Base-by-base conservation (phyloP, 2,888 invertebrate species). In the Eudasyphora cyanicolor region DNA sequence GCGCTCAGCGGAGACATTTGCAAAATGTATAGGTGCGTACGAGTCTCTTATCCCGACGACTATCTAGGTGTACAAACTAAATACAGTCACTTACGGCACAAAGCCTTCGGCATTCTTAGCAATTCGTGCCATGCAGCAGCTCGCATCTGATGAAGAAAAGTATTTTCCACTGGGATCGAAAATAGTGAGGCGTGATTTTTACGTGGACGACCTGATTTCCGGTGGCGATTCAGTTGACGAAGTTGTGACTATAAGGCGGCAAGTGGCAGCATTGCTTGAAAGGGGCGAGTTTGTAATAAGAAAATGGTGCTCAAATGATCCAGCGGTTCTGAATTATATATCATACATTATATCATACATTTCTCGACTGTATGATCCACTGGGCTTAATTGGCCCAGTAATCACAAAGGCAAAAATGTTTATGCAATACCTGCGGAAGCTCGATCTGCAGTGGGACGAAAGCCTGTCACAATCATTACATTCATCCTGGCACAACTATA, bases 21-120 rank as follows among this genome's bases (percentile, higher is more conserved):
- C 42, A 85, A 82, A 79, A 85, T 84, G 82, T 85, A 77, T 38
- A 60, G 79, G 21, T 75, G 76, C 35, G 76, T 85, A 32, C 71
- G 64, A n/a, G 64, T 85, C 4, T 76, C 64, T 14, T 24, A 77
- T 21, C 70, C 77, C 24, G 82, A 85, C 8, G 69, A 84, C 21
- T 79, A 71, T 38, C 29, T 84, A 79, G n/a, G 75, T 70, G 3
- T 85, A 76, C 24, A 78, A 73, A 12, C 57, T 84, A 1, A 49
- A 78, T 1, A 85, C 80, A 4, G 78, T 84, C 14, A 76, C 78
- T 0, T 84, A 81, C 29, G 74, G 79, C 3, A 79, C 42, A 4
- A 54, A 67, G 49, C 35, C 86, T 78, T 69, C 84, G 85, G 38
- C 27, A 49, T 21, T 85, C 79, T 21, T 85, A 76, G 82, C 82